Percentiles rank a stretch among this genome's conserved stretches.
phyloP scores from a whole-genome alignment of 2,797 vertebrate species.

The Centropyge bicolor region DNA sequence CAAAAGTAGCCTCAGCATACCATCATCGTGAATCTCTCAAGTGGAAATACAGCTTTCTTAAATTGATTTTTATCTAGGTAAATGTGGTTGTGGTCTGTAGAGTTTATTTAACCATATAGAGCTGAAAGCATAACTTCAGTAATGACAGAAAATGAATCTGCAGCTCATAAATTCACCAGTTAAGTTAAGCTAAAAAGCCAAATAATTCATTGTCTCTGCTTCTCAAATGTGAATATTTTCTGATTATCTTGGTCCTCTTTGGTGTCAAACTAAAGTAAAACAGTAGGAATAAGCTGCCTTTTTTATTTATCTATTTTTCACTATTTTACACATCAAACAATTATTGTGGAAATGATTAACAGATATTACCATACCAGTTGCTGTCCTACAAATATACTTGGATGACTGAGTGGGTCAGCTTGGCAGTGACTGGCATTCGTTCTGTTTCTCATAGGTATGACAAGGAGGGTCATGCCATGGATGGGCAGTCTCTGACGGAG shows the following conservation, averaged over 20 bases:
- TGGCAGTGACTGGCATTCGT: background rate
- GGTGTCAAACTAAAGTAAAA: background rate
- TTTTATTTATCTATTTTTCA: background rate
- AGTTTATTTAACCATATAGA: background rate
- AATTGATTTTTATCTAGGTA: background rate
- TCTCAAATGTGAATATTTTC: background rate
- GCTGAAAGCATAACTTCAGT: background rate
- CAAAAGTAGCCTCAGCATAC: background rate
- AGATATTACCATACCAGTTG: background rate
- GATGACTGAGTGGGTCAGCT: background rate
- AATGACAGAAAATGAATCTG: background rate
- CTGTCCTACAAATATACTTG: background rate
- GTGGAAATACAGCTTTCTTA: background rate
- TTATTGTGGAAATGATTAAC: background rate
- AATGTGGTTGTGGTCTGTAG: background rate
- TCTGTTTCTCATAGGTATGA: constrained; percentile 90
- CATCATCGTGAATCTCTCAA: background rate
- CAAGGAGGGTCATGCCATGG: constrained; percentile 92
- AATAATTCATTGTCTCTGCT: background rate
- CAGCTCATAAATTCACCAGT: background rate
- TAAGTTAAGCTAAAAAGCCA: background rate
- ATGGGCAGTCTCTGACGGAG: constrained; percentile 92
- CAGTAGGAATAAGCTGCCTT: background rate
- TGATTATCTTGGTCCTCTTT: background rate
- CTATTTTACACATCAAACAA: background rate